Evolutionary conservation across 2,888 invertebrate genomes (phyloP).

Genomic region (Troides aeacus): DNA sequence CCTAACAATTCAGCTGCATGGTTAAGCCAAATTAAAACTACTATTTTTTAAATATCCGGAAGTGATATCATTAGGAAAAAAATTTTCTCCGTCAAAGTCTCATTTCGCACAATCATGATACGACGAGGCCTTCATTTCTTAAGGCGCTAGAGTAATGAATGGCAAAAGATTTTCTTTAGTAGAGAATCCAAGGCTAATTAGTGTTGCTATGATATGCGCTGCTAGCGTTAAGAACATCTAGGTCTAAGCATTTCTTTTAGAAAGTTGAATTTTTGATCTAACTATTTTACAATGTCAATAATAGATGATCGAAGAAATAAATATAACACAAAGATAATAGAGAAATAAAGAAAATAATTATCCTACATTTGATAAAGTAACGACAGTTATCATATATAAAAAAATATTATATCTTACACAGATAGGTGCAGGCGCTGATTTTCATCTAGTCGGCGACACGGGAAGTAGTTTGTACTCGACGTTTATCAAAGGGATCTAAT

Average conservation of each 20-base stretch:
- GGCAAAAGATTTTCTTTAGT: slow-evolving; percentile 8
- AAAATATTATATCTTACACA: no score
- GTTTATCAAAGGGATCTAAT: slow-evolving; percentile 1
- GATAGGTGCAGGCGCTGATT: not conserved
- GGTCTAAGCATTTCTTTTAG: no score
- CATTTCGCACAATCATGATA: slow-evolving; percentile 7
- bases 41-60: not conserved
- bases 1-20: not conserved
- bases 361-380: not conserved
- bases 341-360: not conserved
- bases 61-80: not conserved
- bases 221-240: not conserved
- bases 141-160: slow-evolving; percentile 9
- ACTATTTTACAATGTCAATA: no score
- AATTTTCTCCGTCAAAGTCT: not conserved
- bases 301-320: not conserved
- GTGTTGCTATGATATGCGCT: slow-evolving; percentile 6
- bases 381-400: not conserved
- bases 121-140: slow-evolving; percentile 4
- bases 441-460: not conserved
- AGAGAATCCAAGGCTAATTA: slow-evolving; percentile 15
- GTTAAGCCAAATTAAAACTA: not conserved
- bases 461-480: slow-evolving; percentile 1
- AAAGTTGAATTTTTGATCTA: no score
- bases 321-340: not conserved